Conservation (phyloP, 2,113 vertebrate genomes). For the Pardalotus punctatus region DNA sequence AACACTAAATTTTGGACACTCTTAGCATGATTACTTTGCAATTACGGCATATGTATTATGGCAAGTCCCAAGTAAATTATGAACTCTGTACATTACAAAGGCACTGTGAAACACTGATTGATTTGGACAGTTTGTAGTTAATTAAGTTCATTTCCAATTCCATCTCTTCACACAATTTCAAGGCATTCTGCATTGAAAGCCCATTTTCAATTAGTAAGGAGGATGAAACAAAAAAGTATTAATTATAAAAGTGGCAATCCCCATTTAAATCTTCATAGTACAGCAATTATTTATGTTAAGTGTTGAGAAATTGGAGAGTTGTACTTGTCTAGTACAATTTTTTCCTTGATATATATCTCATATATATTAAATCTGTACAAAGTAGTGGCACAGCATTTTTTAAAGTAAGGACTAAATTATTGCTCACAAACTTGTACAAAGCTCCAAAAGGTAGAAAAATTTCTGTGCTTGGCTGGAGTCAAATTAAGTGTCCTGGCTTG, state of each 20-base stretch:
- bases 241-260: slow-evolving; percentile 77
- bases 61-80: slow-evolving; percentile 70
- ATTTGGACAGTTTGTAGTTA: slow-evolving; percentile 81
- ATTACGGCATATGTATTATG: slow-evolving; percentile 64
- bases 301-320: slow-evolving; percentile 70
- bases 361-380: slow-evolving; percentile 39
- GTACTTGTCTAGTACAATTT: slow-evolving; percentile 71
- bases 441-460: background rate
- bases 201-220: slow-evolving; percentile 79
- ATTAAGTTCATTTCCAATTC: slow-evolving; percentile 82
- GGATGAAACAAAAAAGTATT: slow-evolving; percentile 80
- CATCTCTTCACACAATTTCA: slow-evolving; percentile 75
- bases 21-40: slow-evolving; percentile 58
- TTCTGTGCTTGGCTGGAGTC: background rate
- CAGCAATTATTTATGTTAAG: slow-evolving; percentile 77
- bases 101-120: slow-evolving; percentile 74
- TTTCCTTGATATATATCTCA: slow-evolving; percentile 50
- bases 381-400: background rate
- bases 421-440: background rate
- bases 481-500: background rate
- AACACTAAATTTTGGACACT: slow-evolving; percentile 51
- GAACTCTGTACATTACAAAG: slow-evolving; percentile 69
- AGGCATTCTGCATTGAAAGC: slow-evolving; percentile 74
- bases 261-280: slow-evolving; percentile 73
- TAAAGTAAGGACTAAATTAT: background rate